Base-by-base conservation (phyloP, 2,888 invertebrate species). In the Eupsilia transversa region DNA sequence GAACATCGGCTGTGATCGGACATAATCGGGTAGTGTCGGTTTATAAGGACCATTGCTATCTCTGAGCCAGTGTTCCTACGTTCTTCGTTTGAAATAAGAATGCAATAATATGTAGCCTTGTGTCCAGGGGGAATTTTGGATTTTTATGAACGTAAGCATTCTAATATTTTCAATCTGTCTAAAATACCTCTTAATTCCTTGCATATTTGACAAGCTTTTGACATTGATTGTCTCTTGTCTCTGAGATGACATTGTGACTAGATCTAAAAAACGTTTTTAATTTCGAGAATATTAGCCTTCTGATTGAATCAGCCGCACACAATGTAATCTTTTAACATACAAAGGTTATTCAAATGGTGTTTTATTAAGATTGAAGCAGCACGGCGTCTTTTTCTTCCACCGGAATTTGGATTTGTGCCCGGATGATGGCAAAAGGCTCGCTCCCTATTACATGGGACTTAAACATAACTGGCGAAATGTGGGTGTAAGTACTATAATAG, bases 1-100 rank as follows among this genome's bases (percentile, higher is more conserved):
- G 30, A 38, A 67, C 35, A 35, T 66, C 43, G 54, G n/a, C 38
- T 41, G 33, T 17, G 46, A 49, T 79, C 61, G 66, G 56, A 7
- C 14, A 27, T 54, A 27, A 54, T 67, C 46, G 64, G 64, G 4
- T 65, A 54, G 46, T 81, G 23, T 74, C 57, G 57, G n/a, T 35
- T 75, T 79, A 54, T 46, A 23, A 30, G 0, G 33, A 49, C 49
- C 17, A 46, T 57, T 49, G 43, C 23, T 35, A 23, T 43, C 17
- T 52, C 30, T 46, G 10, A 27, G 38, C 17, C 10, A 1, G 14
- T 0, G 4, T 49, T 38, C 20, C 6, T 23, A 20, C 23, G 43
- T 60, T 33, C 20, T 46, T 9, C 0, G 6, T 69, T 54, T 61
- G 27, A 72, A 27, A 43, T 9, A 38, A 30, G 20, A 69, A 69